Evolutionary conservation across 2,888 invertebrate species (phyloP).

Genomic region (Thalpophila matura): DNA sequence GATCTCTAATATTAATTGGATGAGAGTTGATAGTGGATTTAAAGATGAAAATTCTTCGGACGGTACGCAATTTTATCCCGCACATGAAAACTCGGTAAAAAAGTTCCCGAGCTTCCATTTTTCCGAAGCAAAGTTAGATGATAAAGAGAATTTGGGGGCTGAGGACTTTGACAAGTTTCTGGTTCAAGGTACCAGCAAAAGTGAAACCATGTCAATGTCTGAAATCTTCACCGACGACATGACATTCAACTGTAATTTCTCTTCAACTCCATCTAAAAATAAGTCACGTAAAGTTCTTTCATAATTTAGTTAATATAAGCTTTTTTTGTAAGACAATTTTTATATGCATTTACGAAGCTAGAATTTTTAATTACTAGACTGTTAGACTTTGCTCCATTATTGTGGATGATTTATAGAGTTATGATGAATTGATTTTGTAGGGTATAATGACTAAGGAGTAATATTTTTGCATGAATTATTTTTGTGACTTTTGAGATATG

Average conservation of each 20-base stretch:
- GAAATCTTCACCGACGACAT: constrained; percentile 86
- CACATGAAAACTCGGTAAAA: constrained; percentile 69
- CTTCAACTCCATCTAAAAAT: constrained; percentile 87
- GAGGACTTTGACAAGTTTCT: constrained; percentile 79
- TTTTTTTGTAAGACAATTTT: constrained; percentile 67
- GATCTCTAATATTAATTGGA: constrained; percentile 86
- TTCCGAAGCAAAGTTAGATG: constrained; percentile 75
- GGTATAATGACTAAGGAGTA: constrained; percentile 61
- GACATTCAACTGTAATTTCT: constrained; percentile 86
- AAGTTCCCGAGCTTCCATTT: constrained; percentile 73
- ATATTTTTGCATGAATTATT: constrained; percentile 77
- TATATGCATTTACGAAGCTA: constrained; percentile 78
- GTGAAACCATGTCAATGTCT: constrained; percentile 85
- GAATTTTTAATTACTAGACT: constrained; percentile 65
- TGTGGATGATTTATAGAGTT: constrained; percentile 77
- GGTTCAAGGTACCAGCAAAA: constrained; percentile 73
- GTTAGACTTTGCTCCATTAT: constrained; percentile 78
- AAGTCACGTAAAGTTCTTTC: constrained; percentile 80
- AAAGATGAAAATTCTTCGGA: constrained; percentile 86
- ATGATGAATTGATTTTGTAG: constrained; percentile 67
- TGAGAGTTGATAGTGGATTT: constrained; percentile 87
- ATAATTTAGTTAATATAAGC: constrained; percentile 57
- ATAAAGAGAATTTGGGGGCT: constrained; percentile 79
- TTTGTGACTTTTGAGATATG: constrained; percentile 70
- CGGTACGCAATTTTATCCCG: constrained; percentile 79